Evolutionary conservation across 2,888 invertebrate species (phyloP), one percentile per base, ranked within the genome.

Genomic region (Bibio marci): DNA sequence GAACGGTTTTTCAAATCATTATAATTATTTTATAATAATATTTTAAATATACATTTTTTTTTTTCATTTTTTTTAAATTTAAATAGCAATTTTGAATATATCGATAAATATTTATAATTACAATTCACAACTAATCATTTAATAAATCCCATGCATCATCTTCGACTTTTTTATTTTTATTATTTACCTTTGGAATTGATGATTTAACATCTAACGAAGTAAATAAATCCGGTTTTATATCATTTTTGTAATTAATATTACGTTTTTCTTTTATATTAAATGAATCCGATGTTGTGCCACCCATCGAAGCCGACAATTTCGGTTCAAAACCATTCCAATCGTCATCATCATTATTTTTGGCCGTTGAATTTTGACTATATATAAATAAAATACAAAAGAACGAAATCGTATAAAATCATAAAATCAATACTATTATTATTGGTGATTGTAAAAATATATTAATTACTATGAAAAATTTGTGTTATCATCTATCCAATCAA

Each of bases 101-200:
- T n/a, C n/a, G n/a, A n/a, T n/a, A n/a, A n/a, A n/a, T n/a, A n/a
- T n/a, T n/a, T n/a, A n/a, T n/a, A n/a, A n/a, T n/a, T n/a, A n/a
- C n/a, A n/a, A n/a, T n/a, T n/a, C n/a, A n/a, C n/a, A n/a, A n/a
- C n/a, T 61, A 76, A 49, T 70, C 67, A 57, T 71, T 71, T 45
- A 72, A 54, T 53, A 69, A 65, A 50, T 71, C 66, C 72, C 72
- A 72, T 32, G 71, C 63, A 51, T 71, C 71, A 50, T 73, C 72
- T 47, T 72, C 73, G 38, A 67, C 67, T 56, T 62, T 69, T 48
- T 62, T 65, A 17, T 51, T 42, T 41, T 56, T 57, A n/a, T 40
- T 38, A 22, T 36, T 35, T 14, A 46, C 25, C 44, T 53, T 54
- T 3, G 53, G 33, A 42, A 59, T 59, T 1, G 52, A 50, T 45